A percentile compares a stretch with the other conserved stretches of the same genome.
These are phyloP conservation scores for Dermatemys mawii DNA, from an alignment of 2,113 vertebrate species.

Conservation along the genomic window DNA sequence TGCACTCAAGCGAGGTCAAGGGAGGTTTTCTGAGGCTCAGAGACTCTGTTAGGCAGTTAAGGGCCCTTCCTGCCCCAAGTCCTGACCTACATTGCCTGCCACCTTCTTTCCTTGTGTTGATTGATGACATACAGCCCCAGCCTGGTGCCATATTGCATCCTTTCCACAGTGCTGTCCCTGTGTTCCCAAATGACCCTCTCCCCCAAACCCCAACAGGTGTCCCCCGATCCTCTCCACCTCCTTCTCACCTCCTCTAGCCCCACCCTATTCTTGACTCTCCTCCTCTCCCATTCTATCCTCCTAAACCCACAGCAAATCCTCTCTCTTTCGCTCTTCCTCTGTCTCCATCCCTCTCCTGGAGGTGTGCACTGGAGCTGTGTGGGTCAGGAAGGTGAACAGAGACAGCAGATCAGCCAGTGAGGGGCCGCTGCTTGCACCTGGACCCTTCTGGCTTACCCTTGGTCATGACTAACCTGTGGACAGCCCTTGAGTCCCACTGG, in stretches of 20 bases:
- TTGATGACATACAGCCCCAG: background rate
- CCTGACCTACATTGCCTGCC: no score
- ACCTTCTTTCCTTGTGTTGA: background rate
- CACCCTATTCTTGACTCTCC: background rate
- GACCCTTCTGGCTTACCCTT: background rate
- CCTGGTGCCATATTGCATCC: background rate
- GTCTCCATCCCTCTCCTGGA: background rate
- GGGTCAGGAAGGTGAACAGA: background rate
- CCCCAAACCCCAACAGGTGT: background rate
- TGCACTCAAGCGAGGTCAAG: background rate
- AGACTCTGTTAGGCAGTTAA: background rate
- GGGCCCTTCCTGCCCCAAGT: background rate
- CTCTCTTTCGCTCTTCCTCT: background rate
- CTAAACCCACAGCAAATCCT: background rate
- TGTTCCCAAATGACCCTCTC: fast-evolving
- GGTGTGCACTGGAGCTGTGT: background rate
- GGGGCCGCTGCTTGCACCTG: background rate
- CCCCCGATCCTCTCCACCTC: background rate
- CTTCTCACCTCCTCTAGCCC: background rate
- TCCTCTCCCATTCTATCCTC: background rate
- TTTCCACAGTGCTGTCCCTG: background rate
- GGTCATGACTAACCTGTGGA: background rate
- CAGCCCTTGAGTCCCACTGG: background rate
- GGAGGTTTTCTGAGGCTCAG: background rate
- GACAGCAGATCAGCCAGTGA: background rate